Percentiles rank a stretch among this genome's conserved stretches.
Evolutionary conservation across 2,888 invertebrate genomes (phyloP).

Genomic region (Napeogenes inachia): DNA sequence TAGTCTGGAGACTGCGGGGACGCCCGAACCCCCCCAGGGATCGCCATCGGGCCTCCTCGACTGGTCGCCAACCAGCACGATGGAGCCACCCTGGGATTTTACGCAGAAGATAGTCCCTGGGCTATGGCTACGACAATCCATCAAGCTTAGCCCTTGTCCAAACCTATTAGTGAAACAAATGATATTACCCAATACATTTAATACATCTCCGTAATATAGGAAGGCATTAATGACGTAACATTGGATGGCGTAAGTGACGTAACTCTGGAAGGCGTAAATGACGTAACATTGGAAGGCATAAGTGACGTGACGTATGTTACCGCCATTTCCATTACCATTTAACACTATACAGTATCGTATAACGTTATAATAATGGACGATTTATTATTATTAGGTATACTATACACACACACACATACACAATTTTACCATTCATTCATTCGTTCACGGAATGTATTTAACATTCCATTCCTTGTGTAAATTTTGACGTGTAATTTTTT

Average conservation of each 20-base stretch:
- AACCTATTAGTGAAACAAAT: constrained; percentile 53
- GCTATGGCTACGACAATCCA: constrained; percentile 39
- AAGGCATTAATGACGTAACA: not conserved
- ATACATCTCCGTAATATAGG: constrained; percentile 1
- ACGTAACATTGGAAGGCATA: not conserved
- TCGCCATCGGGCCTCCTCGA: no score
- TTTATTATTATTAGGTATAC: no score
- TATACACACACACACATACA: rapidly evolving
- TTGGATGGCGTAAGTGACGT: not conserved
- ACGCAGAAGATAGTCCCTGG: constrained; percentile 15
- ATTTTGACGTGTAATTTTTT: no score
- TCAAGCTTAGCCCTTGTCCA: constrained; percentile 45
- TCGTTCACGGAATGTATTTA: no score
- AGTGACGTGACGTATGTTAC: constrained; percentile 1
- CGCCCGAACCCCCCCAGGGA: no score
- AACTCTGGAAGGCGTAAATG: not conserved
- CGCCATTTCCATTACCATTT: not conserved
- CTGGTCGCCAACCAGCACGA: no score
- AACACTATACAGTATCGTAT: not conserved
- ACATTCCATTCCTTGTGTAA: no score
- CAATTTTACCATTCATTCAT: no score
- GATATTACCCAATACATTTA: constrained; percentile 26
- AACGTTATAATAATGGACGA: no score
- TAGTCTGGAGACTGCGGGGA: no score
- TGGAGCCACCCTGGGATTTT: no score